These are phyloP conservation scores for Argyresthia albistria DNA, from an alignment of 2,888 invertebrate species.

Conservation along the genomic window DNA sequence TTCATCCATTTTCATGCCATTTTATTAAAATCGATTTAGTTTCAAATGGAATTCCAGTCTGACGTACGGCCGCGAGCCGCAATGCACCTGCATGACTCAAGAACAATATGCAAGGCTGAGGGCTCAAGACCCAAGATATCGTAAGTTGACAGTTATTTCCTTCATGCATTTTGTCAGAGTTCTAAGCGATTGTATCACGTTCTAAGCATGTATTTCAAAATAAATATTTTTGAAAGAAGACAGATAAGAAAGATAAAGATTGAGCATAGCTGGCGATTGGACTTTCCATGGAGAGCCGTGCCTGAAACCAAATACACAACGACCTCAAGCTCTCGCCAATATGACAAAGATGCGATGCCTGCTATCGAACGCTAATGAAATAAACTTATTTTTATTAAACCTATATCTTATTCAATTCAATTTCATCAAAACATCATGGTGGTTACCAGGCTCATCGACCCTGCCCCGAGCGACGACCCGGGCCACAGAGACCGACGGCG, in stretches of 20 bases:
- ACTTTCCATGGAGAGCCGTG: too few species aligned
- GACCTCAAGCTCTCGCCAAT: too few species aligned
- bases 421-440: too few species aligned
- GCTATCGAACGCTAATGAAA: too few species aligned
- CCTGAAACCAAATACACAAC: too few species aligned
- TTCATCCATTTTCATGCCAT: too few species aligned
- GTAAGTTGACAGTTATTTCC: slow-evolving; percentile 43
- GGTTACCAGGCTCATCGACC: slow-evolving; percentile 81
- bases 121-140: slow-evolving; percentile 86
- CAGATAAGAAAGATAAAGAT: too few species aligned
- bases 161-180: background rate
- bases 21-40: too few species aligned
- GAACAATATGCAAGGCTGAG: slow-evolving; percentile 91
- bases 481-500: slow-evolving; percentile 78
- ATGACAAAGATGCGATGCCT: too few species aligned
- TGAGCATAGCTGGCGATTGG: too few species aligned
- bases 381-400: too few species aligned
- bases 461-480: slow-evolving; percentile 84
- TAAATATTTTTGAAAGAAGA: slow-evolving; percentile 8
- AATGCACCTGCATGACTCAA: slow-evolving; percentile 96
- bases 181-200: background rate
- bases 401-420: too few species aligned
- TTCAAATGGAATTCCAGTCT: slow-evolving; percentile 23
- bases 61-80: slow-evolving; percentile 81
- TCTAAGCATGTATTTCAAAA: background rate